Evolutionary conservation across 2,888 invertebrate species (phyloP).

Genomic region (Philonicus albiceps): DNA sequence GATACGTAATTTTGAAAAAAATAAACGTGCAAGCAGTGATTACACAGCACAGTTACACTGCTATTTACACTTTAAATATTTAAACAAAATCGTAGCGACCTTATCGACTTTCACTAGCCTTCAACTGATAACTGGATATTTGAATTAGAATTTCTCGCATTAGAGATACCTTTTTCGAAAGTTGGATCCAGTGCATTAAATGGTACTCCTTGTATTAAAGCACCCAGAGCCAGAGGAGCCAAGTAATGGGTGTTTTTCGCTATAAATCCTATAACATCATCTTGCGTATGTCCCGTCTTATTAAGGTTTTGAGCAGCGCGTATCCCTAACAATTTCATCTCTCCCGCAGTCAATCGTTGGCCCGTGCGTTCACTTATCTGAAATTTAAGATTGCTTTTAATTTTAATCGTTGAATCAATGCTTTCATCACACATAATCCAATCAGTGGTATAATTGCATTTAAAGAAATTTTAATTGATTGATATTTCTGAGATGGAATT

Average conservation of each 20-base stretch:
- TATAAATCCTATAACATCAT: slow-evolving; percentile 59
- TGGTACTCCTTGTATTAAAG: slow-evolving; percentile 57
- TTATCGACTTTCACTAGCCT: not conserved
- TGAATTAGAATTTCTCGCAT: not conserved
- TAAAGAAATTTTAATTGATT: not conserved
- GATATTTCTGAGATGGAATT: not conserved
- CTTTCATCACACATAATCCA: too few species aligned
- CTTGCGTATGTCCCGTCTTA: slow-evolving; percentile 53
- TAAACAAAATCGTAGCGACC: not conserved
- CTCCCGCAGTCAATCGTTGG: slow-evolving; percentile 56
- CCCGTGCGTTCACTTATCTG: slow-evolving; percentile 59
- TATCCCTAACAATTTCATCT: slow-evolving; percentile 56
- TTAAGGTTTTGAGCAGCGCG: not conserved
- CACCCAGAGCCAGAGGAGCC: slow-evolving; percentile 57
- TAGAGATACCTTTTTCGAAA: slow-evolving; percentile 56
- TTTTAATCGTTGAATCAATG: not conserved
- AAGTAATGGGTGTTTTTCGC: slow-evolving; percentile 57
- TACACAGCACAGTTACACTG: not conserved
- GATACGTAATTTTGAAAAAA: not conserved
- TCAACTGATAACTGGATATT: not conserved
- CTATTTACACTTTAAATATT: not conserved
- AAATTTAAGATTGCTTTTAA: not conserved
- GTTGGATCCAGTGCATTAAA: slow-evolving; percentile 58
- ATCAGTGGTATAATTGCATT: not conserved
- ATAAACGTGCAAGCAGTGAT: not conserved